phyloP scores from a whole-genome alignment of 2,888 invertebrate genomes.

The Cataglyphis albicans region DNA sequence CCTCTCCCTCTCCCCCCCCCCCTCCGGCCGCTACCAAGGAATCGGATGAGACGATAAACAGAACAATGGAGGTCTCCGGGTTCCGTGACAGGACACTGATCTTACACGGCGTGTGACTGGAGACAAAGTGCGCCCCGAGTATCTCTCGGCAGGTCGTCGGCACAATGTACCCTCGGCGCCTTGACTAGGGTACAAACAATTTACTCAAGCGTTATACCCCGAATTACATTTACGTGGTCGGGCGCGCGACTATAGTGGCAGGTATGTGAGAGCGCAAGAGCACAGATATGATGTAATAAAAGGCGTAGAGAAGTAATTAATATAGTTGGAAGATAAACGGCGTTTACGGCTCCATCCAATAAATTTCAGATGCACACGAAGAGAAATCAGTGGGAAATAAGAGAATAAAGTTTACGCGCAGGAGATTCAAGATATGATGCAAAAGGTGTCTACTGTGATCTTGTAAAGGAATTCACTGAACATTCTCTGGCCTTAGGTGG shows the following conservation, averaged over 20 bases:
- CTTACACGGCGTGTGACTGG: constrained; percentile 37
- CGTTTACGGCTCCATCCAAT: background rate
- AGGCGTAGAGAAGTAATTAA: background rate
- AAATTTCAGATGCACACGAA: background rate
- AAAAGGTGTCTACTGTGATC: no score
- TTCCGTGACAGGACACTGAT: constrained; percentile 56
- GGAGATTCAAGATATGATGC: background rate
- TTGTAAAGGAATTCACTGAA: no score
- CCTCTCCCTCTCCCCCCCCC: no score
- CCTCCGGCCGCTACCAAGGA: background rate
- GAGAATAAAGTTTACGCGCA: background rate
- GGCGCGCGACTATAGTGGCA: constrained; percentile 2
- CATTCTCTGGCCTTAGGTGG: no score
- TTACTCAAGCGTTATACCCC: constrained; percentile 32
- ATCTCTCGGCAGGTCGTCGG: constrained; percentile 18
- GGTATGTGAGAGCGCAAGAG: background rate
- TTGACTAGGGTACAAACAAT: constrained; percentile 36
- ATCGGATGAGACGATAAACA: constrained; percentile 53
- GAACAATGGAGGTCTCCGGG: constrained; percentile 54
- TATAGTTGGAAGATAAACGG: background rate
- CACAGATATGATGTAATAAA: background rate
- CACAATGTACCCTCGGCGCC: constrained; percentile 15
- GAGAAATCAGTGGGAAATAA: background rate
- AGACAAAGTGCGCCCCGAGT: constrained; percentile 42
- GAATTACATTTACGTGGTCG: constrained; percentile 35